Percentiles rank a stretch among this genome's conserved stretches.
These are phyloP conservation scores for Cephus spinipes DNA, from an alignment of 2,888 invertebrate species.

Conservation along the genomic window DNA sequence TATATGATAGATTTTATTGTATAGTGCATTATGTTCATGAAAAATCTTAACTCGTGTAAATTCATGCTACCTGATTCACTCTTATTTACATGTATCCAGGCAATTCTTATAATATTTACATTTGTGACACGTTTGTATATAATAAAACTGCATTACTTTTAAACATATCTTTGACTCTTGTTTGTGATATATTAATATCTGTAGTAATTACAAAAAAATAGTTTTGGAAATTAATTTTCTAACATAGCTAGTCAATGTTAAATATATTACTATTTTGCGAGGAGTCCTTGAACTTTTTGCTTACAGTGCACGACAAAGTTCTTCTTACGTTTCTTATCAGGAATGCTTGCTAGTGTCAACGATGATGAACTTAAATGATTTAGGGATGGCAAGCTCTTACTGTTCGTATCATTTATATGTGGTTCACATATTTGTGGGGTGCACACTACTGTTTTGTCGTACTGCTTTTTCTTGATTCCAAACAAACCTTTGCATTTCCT, in stretches of 20 bases:
- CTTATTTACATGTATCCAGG: neutral
- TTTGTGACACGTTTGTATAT: neutral
- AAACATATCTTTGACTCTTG: neutral
- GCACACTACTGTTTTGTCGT: neutral
- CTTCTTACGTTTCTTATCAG: slow-evolving; percentile 34
- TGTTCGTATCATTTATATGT: slow-evolving; percentile 26
- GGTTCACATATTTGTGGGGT: slow-evolving; percentile 6
- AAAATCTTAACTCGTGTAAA: neutral
- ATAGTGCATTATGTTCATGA: neutral
- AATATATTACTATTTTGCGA: slow-evolving; percentile 36
- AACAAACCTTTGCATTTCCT: neutral
- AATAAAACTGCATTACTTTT: neutral
- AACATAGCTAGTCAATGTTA: neutral
- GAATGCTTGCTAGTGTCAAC: slow-evolving; percentile 20
- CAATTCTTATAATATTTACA: neutral
- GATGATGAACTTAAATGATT: slow-evolving; percentile 26
- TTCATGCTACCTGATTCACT: neutral
- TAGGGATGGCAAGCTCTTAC: slow-evolving; percentile 41
- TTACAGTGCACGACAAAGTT: slow-evolving; percentile 40
- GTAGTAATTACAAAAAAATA: neutral
- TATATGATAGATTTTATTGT: neutral
- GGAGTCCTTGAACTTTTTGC: slow-evolving; percentile 42
- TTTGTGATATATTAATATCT: neutral
- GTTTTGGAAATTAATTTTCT: neutral
- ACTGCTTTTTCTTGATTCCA: neutral